Conservation (phyloP, 2,113 vertebrate genomes). For the Laticauda laticaudata region DNA sequence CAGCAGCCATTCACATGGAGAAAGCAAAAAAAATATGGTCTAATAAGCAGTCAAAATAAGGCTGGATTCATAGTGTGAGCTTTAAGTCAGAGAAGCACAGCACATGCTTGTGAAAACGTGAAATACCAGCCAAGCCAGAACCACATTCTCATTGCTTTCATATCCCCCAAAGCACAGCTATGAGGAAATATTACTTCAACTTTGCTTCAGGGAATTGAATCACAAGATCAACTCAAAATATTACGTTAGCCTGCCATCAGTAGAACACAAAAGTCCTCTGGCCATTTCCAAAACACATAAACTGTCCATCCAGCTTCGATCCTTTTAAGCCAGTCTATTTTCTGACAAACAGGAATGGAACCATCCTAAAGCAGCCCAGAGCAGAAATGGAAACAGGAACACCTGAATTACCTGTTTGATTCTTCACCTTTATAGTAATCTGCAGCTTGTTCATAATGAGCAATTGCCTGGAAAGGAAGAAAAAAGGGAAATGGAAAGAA, state of each 20-base stretch:
- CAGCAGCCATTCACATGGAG: neutral
- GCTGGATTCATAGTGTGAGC: neutral
- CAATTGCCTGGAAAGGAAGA: constrained; percentile 74
- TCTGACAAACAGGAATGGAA: neutral
- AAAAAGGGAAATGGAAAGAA: neutral
- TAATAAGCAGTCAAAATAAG: neutral
- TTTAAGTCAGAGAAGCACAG: neutral
- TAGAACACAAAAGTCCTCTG: neutral
- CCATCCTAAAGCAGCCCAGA: neutral
- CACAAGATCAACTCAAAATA: neutral
- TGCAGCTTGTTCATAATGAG: constrained; percentile 90
- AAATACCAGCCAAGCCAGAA: neutral
- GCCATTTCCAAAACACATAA: neutral
- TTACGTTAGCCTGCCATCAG: too few species aligned
- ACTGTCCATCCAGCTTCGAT: neutral
- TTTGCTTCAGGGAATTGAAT: neutral
- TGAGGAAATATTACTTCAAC: too few species aligned
- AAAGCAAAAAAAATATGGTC: neutral
- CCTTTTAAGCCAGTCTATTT: too few species aligned
- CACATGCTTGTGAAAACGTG: neutral
- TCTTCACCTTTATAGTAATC: constrained; percentile 96
- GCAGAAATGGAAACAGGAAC: neutral
- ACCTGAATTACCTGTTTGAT: constrained; percentile 78
- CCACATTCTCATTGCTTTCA: neutral
- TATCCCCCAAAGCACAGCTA: neutral